phyloP scores from a whole-genome alignment of 2,113 vertebrate genomes.

The Macquaria ambigua region DNA sequence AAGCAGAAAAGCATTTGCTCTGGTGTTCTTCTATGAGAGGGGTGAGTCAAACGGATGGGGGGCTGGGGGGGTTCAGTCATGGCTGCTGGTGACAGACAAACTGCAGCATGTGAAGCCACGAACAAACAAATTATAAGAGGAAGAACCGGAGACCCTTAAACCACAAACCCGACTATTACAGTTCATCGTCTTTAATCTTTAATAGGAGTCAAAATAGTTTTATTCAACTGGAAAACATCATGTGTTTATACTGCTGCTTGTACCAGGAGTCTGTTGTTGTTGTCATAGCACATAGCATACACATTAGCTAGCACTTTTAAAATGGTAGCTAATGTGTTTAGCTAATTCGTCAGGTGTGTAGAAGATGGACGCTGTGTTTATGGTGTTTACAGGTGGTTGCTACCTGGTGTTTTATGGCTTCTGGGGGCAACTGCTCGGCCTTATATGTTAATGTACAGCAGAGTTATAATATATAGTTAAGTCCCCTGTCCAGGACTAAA shows the following conservation, averaged over 20 bases:
- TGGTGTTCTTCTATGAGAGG: not conserved
- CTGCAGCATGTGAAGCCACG: conserved; percentile 7
- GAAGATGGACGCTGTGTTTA: not conserved
- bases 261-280: too few species aligned
- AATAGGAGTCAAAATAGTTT: not conserved
- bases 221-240: not conserved
- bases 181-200: not conserved
- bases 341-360: too few species aligned
- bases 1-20: not conserved
- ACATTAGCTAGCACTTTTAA: not conserved
- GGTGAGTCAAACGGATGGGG: not conserved
- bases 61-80: not conserved
- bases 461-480: too few species aligned
- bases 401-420: not conserved
- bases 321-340: not conserved
- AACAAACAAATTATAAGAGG: not conserved
- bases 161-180: too few species aligned
- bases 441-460: too few species aligned
- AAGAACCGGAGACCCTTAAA: not conserved
- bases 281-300: too few species aligned
- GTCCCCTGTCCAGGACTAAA: not conserved
- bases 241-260: not conserved
- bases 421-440: not conserved
- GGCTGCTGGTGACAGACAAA: conserved; percentile 26
- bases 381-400: not conserved